Base-by-base conservation (phyloP, 2,113 vertebrate species). In the Rattus rattus region DNA sequence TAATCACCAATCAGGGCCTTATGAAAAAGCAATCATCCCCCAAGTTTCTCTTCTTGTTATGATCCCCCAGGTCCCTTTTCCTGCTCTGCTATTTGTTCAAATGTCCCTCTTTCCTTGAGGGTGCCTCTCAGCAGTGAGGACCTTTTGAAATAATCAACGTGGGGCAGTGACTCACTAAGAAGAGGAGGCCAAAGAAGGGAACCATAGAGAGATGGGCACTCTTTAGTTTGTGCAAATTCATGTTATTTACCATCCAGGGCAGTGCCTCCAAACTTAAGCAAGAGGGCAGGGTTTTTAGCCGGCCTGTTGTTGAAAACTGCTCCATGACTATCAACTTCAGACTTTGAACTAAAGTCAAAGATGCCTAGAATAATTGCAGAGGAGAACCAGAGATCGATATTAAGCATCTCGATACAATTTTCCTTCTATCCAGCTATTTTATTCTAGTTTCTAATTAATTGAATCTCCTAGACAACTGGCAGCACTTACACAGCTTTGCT, bases 261-360 rank as follows among this genome's bases (percentile, higher is more conserved):
- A 97, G 91, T 36, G 61, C 9, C 90, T 95, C 88, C 70, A 59
- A 94, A 69, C 19, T 54, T 0, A 70, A 92, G 94, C 61, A 54
- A 97, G 67, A 63, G 95, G 19, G 1, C 7, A 91, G 92, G 96
- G 52, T 6, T 33, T 96, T 88, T 26, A 77, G n/a, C 17, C 90
- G 94, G 54, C 17, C 90, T 94, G 54, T 96, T 97, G 88, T 92
- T 95, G 4, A 79, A 95, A 97, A 97, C 95, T 72, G 93, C 88
- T 13, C 63, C 72, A 69, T 92, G 30, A 17, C 22, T 88, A 22
- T 19, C 94, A 95, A 85, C 16, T 20, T 91, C 86, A 96, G 90
- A 96, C 36, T 7, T 83, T 59, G 83, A 79, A 13, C 73, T 96
- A 24, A 86, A 96, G 96, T 43, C 10, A 69, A 87, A 69, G 14